Evolutionary conservation across 2,797 vertebrate genomes (phyloP).

Genomic region (Eulemur mongoz): DNA sequence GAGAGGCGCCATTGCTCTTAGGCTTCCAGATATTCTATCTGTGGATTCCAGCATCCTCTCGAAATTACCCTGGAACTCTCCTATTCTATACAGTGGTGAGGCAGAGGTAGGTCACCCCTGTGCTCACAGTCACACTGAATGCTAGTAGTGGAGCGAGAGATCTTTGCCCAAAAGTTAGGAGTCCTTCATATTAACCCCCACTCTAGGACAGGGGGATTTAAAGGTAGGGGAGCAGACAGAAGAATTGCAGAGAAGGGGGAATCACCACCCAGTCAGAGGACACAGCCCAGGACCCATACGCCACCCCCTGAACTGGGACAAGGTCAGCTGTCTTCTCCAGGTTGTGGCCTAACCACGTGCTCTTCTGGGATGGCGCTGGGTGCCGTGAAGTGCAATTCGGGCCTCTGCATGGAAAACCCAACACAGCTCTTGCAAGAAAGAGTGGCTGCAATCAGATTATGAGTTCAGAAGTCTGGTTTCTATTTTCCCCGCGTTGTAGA

Average conservation of each 20-base stretch:
- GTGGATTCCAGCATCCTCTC: not conserved
- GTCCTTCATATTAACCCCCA: not conserved
- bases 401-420: not conserved
- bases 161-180: not conserved
- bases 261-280: no score
- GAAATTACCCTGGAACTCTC: not conserved
- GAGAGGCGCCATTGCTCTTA: not conserved
- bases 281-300: no score
- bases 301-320: not conserved
- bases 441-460: not conserved
- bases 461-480: not conserved
- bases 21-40: not conserved
- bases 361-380: not conserved
- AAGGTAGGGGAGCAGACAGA: not conserved
- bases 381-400: not conserved
- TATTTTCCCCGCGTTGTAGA: not conserved
- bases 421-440: not conserved
- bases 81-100: not conserved
- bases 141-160: not conserved
- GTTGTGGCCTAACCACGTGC: not conserved
- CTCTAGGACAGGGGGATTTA: not conserved
- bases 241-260: not conserved
- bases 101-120: not conserved
- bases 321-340: not conserved
- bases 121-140: not conserved